These are phyloP conservation scores for Atherinosoma microstoma DNA, from an alignment of 2,797 vertebrate species.

Conservation along the genomic window DNA sequence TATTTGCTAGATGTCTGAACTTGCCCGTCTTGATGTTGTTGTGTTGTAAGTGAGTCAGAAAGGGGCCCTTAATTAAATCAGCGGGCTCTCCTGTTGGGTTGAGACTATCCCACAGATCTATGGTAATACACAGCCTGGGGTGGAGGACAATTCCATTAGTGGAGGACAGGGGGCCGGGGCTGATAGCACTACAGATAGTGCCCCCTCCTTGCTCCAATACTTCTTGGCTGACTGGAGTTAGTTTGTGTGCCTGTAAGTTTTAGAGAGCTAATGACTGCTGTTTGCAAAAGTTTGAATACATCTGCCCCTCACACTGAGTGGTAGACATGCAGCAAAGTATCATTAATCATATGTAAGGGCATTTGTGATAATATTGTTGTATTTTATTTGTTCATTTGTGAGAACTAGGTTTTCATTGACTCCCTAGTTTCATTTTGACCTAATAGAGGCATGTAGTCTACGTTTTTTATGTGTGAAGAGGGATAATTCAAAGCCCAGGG, in stretches of 20 bases:
- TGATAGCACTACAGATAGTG: conserved; percentile 74
- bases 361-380: not conserved
- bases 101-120: conserved; percentile 84
- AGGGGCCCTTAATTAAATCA: conserved; percentile 85
- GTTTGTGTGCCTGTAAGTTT: conserved; percentile 65
- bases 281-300: conserved; percentile 66
- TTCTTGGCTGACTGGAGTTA: conserved; percentile 63
- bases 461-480: not conserved
- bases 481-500: not conserved
- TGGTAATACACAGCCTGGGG: conserved; percentile 81
- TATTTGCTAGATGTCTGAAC: conserved; percentile 75
- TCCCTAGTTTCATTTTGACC: conserved; percentile 2
- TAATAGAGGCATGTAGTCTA: not conserved
- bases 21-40: conserved; percentile 67
- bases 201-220: conserved; percentile 48
- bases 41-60: conserved; percentile 78
- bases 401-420: not conserved
- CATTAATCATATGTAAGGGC: conserved; percentile 15
- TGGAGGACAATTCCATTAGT: conserved; percentile 85
- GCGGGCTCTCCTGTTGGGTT: conserved; percentile 76
- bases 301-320: conserved; percentile 40
- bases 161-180: conserved; percentile 68
- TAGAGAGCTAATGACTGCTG: conserved; percentile 66
- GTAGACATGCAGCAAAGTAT: conserved; percentile 29
- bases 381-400: not conserved